Evolutionary conservation across 2,113 vertebrate genomes (phyloP).

Genomic region (Electrona antarctica): DNA sequence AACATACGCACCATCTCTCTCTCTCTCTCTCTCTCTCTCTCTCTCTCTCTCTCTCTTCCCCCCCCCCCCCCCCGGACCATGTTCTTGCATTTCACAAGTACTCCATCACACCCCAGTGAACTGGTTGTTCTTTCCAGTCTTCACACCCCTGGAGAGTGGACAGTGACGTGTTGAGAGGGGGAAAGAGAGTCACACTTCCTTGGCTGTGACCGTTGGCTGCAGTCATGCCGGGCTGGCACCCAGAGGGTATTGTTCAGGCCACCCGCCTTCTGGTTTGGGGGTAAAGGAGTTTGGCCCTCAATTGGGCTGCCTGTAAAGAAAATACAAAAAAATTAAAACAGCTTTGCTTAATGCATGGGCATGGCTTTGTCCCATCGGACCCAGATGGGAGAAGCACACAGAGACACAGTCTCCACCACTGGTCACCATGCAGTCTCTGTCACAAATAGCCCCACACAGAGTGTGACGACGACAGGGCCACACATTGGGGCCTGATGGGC

Average conservation of each 20-base stretch:
- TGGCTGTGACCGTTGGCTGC: slow-evolving; percentile 20
- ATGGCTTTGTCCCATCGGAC: slow-evolving; percentile 55
- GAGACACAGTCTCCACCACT: slow-evolving; percentile 39
- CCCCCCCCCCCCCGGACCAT: slow-evolving; percentile 7
- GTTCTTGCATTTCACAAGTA: slow-evolving; percentile 47
- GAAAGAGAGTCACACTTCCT: slow-evolving; percentile 40
- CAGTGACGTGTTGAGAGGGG: slow-evolving; percentile 42
- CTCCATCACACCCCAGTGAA: slow-evolving; percentile 54
- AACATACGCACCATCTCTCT: background rate
- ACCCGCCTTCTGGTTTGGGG: slow-evolving; percentile 43
- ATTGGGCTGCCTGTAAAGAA: slow-evolving; percentile 56
- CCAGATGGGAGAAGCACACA: slow-evolving; percentile 21
- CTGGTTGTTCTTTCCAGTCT: slow-evolving; percentile 37
- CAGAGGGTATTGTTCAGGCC: slow-evolving; percentile 17
- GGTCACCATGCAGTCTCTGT: slow-evolving; percentile 50
- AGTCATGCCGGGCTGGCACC: slow-evolving; percentile 38
- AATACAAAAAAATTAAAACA: slow-evolving; percentile 32
- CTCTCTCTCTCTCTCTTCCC: background rate
- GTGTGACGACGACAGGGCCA: slow-evolving; percentile 18
- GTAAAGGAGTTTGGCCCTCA: slow-evolving; percentile 48
- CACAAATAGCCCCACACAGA: slow-evolving; percentile 68
- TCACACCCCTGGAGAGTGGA: slow-evolving; percentile 35
- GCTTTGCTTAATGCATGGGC: slow-evolving; percentile 68
- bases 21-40: too few species aligned
- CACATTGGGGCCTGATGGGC: slow-evolving; percentile 4